phyloP scores from a whole-genome alignment of 2,797 vertebrate genomes.

The Lagorchestes hirsutus region DNA sequence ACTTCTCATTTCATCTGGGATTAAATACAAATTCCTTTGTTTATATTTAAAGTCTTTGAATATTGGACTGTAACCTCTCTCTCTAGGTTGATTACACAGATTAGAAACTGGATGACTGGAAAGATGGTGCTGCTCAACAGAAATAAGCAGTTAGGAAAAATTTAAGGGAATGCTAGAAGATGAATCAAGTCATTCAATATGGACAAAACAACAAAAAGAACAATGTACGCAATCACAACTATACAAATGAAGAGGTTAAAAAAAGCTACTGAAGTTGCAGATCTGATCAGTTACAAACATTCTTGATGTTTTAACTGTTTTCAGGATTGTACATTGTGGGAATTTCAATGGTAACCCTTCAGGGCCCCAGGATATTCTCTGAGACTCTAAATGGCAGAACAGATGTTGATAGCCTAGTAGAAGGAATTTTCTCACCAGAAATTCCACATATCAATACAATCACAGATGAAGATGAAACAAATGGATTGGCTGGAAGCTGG shows the following conservation, averaged over 20 bases:
- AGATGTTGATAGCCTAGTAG: not conserved
- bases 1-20: not conserved
- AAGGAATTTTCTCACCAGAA: not conserved
- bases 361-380: not conserved
- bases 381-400: not conserved
- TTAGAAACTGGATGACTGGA: not conserved
- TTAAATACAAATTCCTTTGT: not conserved
- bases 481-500: not conserved
- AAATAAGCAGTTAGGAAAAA: not conserved
- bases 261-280: not conserved
- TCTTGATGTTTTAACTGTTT: not conserved
- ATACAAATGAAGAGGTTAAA: not conserved
- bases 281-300: not conserved
- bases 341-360: not conserved
- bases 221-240: not conserved
- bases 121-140: not conserved
- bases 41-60: not conserved
- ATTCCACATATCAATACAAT: not conserved
- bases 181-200: not conserved
- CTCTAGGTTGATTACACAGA: not conserved
- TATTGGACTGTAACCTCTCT: not conserved
- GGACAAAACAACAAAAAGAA: not conserved
- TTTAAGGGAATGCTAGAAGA: not conserved
- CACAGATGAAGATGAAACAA: not conserved
- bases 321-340: not conserved